Base-by-base conservation (phyloP, 2,888 invertebrate genomes). In the Drosophila algonquin region DNA sequence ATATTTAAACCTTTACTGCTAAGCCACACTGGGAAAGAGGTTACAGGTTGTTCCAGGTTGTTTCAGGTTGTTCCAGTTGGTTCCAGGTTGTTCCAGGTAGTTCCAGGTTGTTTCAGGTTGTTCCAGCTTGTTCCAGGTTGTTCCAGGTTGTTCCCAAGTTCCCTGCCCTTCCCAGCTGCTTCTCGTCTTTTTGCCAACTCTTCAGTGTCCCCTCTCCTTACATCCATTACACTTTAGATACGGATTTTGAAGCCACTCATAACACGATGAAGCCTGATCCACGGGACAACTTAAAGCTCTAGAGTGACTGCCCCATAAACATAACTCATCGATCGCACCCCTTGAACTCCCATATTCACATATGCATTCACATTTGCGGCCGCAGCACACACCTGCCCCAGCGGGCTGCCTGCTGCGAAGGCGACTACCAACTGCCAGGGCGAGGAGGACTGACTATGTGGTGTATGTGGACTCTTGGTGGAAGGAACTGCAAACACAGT, bases 321-420 rank as follows among this genome's bases (percentile, higher is more conserved):
- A 69, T 67, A 67, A 67, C 67, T 67, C 67, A 67, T 67, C 35
- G 69, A 67, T 51, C 58, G 69, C 67, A 45, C 69, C 51, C 67
- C 50, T 40, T 50, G 52, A 57, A 58, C 54, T 58, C 40, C n/a
- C 55, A 50, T 47, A 50, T 44, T 18, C 45, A 24, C 35, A 21
- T 10, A 12, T 46, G 63, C 60, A 52, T 24, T 24, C 24, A 24
- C 24, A 24, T 53, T 63, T 63, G 52, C 47, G 64, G 52, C 35
- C 10, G 32, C 12, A 53, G 24, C 48, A 9, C 40, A 35, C 65
- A 68, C 67, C 61, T 62, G 61, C 30, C 61, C 59, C 35, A 32
- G 24, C 35, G 12, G 10, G 10, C 27, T 2, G 18, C 67, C 67
- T 45, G 69, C 69, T 67, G 67, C 48, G 67, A 57, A 40, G 57